phyloP scores from a whole-genome alignment of 2,113 vertebrate genomes.

The Psittacula cyanocephala region DNA sequence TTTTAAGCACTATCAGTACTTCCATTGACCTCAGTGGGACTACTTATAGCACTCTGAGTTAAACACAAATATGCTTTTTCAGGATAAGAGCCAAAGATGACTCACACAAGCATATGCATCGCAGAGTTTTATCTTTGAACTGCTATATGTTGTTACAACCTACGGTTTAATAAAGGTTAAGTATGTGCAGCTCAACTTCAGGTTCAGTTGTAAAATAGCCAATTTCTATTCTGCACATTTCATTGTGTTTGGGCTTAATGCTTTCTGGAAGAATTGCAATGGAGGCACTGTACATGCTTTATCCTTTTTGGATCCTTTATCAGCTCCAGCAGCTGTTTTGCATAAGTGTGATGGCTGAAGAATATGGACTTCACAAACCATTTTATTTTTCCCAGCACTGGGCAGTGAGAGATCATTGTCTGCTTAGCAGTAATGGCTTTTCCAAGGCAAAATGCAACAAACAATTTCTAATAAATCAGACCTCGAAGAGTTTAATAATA shows the following conservation, averaged over 20 bases:
- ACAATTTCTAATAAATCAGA: constrained; percentile 66
- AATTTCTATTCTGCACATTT: neutral
- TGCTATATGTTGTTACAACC: constrained; percentile 7
- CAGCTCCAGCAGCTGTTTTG: constrained; percentile 60
- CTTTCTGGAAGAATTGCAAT: constrained; percentile 7
- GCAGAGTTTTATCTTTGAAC: neutral
- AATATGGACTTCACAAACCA: constrained; percentile 38
- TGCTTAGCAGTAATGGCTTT: constrained; percentile 59
- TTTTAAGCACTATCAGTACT: constrained; percentile 11
- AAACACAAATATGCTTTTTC: neutral
- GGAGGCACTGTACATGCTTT: neutral
- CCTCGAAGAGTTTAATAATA: constrained; percentile 55
- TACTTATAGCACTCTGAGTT: neutral
- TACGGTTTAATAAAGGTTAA: constrained; percentile 41
- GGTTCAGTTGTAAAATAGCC: neutral
- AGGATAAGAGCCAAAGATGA: constrained; percentile 30
- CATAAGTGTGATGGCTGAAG: constrained; percentile 20
- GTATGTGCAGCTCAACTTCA: neutral
- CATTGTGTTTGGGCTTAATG: constrained; percentile 6
- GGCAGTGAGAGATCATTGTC: constrained; percentile 31
- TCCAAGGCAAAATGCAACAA: constrained; percentile 57
- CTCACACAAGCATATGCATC: neutral
- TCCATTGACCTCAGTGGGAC: constrained; percentile 28
- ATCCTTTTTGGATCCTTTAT: constrained; percentile 26
- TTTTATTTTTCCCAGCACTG: constrained; percentile 32